phyloP scores from a whole-genome alignment of 2,113 vertebrate species.

The Oryctolagus cuniculus region DNA sequence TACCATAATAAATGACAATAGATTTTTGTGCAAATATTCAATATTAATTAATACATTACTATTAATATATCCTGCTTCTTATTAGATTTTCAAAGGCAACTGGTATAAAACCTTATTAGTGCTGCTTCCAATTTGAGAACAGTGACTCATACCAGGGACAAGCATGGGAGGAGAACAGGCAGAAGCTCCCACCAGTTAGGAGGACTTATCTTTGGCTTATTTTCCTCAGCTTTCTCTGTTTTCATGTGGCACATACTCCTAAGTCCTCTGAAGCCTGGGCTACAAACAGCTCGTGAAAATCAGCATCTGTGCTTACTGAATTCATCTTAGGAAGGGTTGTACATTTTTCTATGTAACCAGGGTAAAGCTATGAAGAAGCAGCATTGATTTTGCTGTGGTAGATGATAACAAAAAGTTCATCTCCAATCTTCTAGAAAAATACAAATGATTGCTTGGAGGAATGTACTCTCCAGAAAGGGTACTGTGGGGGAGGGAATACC shows the following conservation, averaged over 20 bases:
- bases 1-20: not conserved
- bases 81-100: conserved; percentile 43
- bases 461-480: not conserved
- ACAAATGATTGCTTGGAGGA: not conserved
- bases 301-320: not conserved
- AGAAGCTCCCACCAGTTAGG: not conserved
- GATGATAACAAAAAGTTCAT: not conserved
- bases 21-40: conserved; percentile 18
- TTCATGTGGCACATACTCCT: not conserved
- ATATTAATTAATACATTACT: not conserved
- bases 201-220: not conserved
- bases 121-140: not conserved
- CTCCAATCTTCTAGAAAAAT: not conserved
- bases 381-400: not conserved
- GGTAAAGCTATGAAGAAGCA: not conserved
- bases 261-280: not conserved
- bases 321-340: not conserved
- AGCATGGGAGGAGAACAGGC: not conserved
- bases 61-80: not conserved
- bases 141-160: not conserved
- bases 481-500: not conserved
- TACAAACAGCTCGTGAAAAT: conserved; percentile 29
- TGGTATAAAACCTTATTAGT: conserved; percentile 16
- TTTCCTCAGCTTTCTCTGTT: not conserved
- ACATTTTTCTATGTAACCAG: not conserved